Evolutionary conservation across 1,140 invertebrate genomes (phyloP).

Genomic region (Nylanderia fulva): DNA sequence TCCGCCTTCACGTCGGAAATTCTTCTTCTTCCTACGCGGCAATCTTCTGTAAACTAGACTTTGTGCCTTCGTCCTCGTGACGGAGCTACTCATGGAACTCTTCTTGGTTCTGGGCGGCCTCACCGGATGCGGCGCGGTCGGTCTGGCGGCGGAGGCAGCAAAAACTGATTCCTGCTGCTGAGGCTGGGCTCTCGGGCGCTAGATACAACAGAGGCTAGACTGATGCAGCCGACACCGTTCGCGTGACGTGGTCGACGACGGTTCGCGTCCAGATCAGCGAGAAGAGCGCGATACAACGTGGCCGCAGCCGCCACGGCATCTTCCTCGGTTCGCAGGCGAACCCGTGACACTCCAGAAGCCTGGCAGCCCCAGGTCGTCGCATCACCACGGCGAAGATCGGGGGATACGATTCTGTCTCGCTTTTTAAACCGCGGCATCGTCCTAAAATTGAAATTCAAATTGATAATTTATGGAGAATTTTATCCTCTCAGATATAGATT

Average conservation of each 20-base stretch:
- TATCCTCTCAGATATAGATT: background rate
- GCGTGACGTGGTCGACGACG: conserved; percentile 87
- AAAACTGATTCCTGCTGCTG: conserved; percentile 77
- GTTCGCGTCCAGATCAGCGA: conserved; percentile 91
- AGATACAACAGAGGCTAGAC: conserved; percentile 86
- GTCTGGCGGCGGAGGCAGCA: conserved; percentile 59
- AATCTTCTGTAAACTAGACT: conserved; percentile 69
- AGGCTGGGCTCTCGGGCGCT: conserved; percentile 83
- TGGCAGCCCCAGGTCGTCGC: conserved; percentile 91
- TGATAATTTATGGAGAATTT: background rate
- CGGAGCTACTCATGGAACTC: conserved; percentile 75
- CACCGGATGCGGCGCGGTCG: conserved; percentile 74
- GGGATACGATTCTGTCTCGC: conserved; percentile 88
- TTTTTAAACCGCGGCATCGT: conserved; percentile 82
- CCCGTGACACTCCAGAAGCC: conserved; percentile 94
- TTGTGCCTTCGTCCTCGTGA: conserved; percentile 75
- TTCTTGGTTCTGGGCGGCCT: conserved; percentile 84
- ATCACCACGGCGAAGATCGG: conserved; percentile 97
- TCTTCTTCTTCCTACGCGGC: conserved; percentile 77
- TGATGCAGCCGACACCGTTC: conserved; percentile 91
- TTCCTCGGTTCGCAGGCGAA: conserved; percentile 95
- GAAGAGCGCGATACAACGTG: conserved; percentile 94
- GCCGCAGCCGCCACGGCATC: conserved; percentile 96
- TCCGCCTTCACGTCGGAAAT: conserved; percentile 80
- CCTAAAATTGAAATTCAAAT: conserved; percentile 67